Percentiles rank a stretch among this genome's conserved stretches.
Evolutionary conservation across 2,888 invertebrate genomes (phyloP).

Genomic region (Drepanosiphum platanoidis): DNA sequence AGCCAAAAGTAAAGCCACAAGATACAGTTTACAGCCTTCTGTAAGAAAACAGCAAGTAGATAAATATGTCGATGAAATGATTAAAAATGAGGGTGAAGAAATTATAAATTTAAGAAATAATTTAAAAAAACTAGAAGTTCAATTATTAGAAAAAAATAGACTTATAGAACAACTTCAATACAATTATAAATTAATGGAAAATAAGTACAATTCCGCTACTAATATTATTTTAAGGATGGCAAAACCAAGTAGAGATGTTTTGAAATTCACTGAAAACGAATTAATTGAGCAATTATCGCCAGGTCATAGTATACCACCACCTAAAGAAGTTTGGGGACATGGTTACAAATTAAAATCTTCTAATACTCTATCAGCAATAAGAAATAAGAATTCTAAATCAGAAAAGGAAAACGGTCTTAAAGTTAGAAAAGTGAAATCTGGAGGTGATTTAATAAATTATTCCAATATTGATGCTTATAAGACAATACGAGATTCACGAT

Average conservation of each 20-base stretch:
- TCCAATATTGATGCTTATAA: conserved; percentile 34
- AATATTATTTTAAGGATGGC: conserved; percentile 54
- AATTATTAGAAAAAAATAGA: conserved; percentile 58
- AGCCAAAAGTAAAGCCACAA: conserved; percentile 62
- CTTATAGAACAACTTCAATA: conserved; percentile 60
- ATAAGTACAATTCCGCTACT: conserved; percentile 56
- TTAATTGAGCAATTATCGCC: conserved; percentile 48
- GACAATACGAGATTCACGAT: conserved; percentile 38
- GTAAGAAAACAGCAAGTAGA: conserved; percentile 38
- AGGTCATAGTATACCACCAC: conserved; percentile 48
- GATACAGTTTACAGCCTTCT: conserved; percentile 43
- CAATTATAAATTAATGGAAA: conserved; percentile 60
- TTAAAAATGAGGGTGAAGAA: conserved; percentile 51
- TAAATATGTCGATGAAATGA: conserved; percentile 39
- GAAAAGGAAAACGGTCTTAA: conserved; percentile 36
- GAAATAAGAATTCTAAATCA: conserved; percentile 25
- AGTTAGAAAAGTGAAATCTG: conserved; percentile 59
- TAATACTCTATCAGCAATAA: conserved; percentile 27
- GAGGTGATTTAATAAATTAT: conserved; percentile 48
- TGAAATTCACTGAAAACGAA: conserved; percentile 58
- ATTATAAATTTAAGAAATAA: conserved; percentile 41
- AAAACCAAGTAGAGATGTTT: conserved; percentile 55
- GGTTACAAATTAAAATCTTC: conserved; percentile 43
- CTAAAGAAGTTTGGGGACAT: conserved; percentile 56
- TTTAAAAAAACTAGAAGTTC: conserved; percentile 56